phyloP scores from a whole-genome alignment of 2,888 invertebrate species.

The Thecocarcelia acutangulata region DNA sequence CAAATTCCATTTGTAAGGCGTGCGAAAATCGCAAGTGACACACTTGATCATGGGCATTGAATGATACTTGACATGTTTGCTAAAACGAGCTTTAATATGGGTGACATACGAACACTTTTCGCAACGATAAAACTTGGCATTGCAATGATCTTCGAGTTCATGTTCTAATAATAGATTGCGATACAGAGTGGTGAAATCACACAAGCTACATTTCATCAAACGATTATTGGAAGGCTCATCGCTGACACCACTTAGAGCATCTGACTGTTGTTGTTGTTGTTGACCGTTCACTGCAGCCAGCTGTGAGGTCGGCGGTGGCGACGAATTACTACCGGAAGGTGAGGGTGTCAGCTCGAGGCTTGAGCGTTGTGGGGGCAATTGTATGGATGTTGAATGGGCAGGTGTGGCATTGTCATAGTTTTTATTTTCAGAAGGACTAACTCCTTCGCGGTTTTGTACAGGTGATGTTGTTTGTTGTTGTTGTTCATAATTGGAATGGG shows the following conservation, averaged over 20 bases:
- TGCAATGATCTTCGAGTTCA: constrained; percentile 89
- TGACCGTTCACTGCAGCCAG: constrained; percentile 64
- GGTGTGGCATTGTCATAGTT: constrained; percentile 62
- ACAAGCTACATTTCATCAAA: constrained; percentile 85
- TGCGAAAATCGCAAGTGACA: constrained; percentile 94
- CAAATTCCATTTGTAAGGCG: constrained; percentile 95
- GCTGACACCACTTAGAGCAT: constrained; percentile 33
- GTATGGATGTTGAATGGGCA: constrained; percentile 49
- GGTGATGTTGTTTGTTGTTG: constrained; percentile 58
- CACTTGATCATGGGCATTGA: constrained; percentile 97
- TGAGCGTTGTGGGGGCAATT: constrained; percentile 56
- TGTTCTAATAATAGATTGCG: constrained; percentile 86
- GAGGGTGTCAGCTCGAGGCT: constrained; percentile 76
- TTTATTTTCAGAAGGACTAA: constrained; percentile 46
- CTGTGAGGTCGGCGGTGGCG: constrained; percentile 73
- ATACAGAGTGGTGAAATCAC: constrained; percentile 86
- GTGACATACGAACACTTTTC: constrained; percentile 95
- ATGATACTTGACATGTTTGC: constrained; percentile 96
- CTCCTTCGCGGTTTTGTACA: constrained; percentile 53
- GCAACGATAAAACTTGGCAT: constrained; percentile 91
- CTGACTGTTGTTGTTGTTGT: constrained; percentile 41
- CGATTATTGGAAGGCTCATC: constrained; percentile 78
- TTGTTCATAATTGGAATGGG: constrained; percentile 71
- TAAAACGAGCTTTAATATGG: constrained; percentile 92
- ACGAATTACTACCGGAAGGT: constrained; percentile 76